A percentile compares a stretch with the other conserved stretches of the same genome.
phyloP scores from a whole-genome alignment of 1,140 invertebrate species.

The Halyomorpha halys region DNA sequence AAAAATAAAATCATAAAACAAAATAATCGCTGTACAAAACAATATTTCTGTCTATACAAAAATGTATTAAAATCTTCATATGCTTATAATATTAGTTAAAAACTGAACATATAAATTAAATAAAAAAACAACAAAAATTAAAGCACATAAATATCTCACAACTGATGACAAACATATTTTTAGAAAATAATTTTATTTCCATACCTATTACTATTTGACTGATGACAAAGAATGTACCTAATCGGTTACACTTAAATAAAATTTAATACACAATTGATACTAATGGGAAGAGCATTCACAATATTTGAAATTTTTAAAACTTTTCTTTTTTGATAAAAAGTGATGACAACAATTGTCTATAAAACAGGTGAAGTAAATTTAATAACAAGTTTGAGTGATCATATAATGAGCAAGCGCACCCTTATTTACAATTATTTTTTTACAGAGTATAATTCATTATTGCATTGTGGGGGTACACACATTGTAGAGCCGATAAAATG shows the following conservation, averaged over 20 bases:
- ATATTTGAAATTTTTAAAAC: no score
- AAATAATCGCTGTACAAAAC: constrained; percentile 34
- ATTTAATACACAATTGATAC: constrained; percentile 1
- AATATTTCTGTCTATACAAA: constrained; percentile 30
- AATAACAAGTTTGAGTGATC: constrained; percentile 2
- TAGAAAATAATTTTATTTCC: neutral
- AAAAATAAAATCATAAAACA: constrained; percentile 30
- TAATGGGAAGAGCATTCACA: neutral
- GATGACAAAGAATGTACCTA: neutral
- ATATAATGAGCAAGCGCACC: constrained; percentile 14
- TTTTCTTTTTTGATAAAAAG: neutral
- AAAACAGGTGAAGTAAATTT: constrained; percentile 4
- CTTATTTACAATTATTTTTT: constrained; percentile 3
- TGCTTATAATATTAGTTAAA: constrained; percentile 27
- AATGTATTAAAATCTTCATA: constrained; percentile 27
- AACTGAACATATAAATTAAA: constrained; percentile 32
- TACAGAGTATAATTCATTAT: constrained; percentile 3
- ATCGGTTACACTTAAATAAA: neutral
- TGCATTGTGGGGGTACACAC: constrained; percentile 1
- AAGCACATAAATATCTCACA: constrained; percentile 20
- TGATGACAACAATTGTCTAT: constrained; percentile 7
- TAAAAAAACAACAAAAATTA: constrained; percentile 26
- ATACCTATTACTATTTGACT: neutral
- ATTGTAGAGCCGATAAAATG: neutral
- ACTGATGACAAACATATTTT: neutral